Conservation (phyloP, 2,797 vertebrate genomes). For the Chaenodraco wilsoni region DNA sequence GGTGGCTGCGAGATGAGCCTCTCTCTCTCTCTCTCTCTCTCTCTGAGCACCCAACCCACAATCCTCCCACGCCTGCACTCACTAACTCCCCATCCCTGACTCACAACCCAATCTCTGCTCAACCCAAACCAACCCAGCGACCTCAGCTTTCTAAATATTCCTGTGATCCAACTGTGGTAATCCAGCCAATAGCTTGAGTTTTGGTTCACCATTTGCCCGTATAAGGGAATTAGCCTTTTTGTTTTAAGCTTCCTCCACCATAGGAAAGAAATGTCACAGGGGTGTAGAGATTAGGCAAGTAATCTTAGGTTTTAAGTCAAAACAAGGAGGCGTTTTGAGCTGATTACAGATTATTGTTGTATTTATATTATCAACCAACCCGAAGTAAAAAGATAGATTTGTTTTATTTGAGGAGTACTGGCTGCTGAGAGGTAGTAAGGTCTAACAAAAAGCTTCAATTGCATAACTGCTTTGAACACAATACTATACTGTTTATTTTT, state of each 20-base stretch:
- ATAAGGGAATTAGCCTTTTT: slow-evolving; percentile 43
- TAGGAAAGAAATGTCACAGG: slow-evolving; percentile 5
- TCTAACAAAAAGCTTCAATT: slow-evolving; percentile 47
- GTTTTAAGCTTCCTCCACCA: slow-evolving; percentile 7
- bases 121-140: slow-evolving; percentile 73
- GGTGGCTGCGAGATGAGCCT: slow-evolving; percentile 72
- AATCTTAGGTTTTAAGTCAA: neutral
- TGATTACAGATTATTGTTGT: neutral
- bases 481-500: slow-evolving; percentile 16
- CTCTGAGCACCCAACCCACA: slow-evolving; percentile 72
- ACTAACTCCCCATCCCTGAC: slow-evolving; percentile 65
- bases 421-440: slow-evolving; percentile 22
- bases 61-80: slow-evolving; percentile 77
- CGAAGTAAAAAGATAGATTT: slow-evolving; percentile 14
- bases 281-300: slow-evolving; percentile 13
- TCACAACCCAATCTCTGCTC: slow-evolving; percentile 69
- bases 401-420: too few relatives aligned
- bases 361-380: slow-evolving; percentile 14
- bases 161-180: slow-evolving; percentile 65
- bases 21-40: slow-evolving; percentile 41
- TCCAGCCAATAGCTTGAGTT: slow-evolving; percentile 56
- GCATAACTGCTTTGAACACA: slow-evolving; percentile 36
- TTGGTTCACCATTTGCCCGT: slow-evolving; percentile 50
- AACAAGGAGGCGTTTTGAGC: neutral
- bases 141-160: slow-evolving; percentile 68